These are phyloP conservation scores for Frankliniella intonsa DNA, from an alignment of 2,888 invertebrate species.

Conservation along the genomic window DNA sequence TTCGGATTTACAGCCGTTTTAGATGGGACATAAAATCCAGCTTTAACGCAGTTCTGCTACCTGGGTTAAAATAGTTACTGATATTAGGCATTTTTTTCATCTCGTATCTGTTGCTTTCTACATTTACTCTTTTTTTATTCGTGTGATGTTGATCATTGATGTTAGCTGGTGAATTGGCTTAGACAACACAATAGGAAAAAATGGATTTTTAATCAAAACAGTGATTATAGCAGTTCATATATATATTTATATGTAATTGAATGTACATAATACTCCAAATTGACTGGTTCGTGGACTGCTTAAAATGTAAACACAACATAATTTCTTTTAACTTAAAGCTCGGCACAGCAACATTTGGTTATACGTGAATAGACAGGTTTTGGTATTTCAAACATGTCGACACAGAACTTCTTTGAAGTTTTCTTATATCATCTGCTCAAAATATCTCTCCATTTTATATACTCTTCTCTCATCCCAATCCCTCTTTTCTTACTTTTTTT, in stretches of 20 bases:
- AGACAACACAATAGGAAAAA: too few species aligned
- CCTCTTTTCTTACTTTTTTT: conserved; percentile 20
- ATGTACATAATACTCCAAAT: conserved; percentile 23
- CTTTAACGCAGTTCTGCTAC: too few species aligned
- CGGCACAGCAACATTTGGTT: conserved; percentile 28
- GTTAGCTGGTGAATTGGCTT: too few species aligned
- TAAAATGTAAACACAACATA: background rate
- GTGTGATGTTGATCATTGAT: too few species aligned
- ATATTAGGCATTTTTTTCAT: too few species aligned
- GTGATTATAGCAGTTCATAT: background rate
- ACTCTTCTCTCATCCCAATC: background rate
- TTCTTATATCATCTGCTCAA: background rate
- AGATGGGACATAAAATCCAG: too few species aligned
- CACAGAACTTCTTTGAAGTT: conserved; percentile 8
- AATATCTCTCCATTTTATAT: background rate
- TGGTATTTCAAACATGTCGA: conserved; percentile 8
- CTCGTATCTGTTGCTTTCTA: too few species aligned
- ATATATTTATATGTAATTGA: conserved; percentile 2
- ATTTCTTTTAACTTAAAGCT: conserved; percentile 14
- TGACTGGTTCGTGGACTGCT: conserved; percentile 19
- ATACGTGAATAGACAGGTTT: conserved; percentile 17
- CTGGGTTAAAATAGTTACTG: too few species aligned
- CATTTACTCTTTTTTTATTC: too few species aligned
- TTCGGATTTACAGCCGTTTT: too few species aligned
- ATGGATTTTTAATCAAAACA: too few species aligned